These are phyloP conservation scores for Loris lydekkerianus DNA, from an alignment of 2,797 vertebrate species.

Conservation along the genomic window DNA sequence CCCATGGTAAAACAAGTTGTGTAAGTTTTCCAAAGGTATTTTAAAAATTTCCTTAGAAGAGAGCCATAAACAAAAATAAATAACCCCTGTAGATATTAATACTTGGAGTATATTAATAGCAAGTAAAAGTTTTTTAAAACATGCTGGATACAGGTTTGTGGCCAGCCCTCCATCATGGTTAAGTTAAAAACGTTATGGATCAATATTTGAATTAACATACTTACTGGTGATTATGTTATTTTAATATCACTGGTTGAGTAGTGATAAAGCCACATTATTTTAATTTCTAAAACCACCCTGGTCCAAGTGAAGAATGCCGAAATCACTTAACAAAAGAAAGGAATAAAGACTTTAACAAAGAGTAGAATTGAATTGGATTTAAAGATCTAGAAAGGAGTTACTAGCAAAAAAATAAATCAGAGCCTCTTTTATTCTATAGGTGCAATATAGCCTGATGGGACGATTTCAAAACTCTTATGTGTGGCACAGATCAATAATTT, in stretches of 20 bases:
- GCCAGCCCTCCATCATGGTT: neutral
- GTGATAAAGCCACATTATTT: slow-evolving; percentile 64
- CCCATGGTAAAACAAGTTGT: neutral
- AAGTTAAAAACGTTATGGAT: slow-evolving; percentile 31
- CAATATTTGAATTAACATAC: slow-evolving; percentile 24
- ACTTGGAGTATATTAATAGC: neutral
- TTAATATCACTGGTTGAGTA: slow-evolving; percentile 36
- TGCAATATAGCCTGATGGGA: slow-evolving; percentile 39
- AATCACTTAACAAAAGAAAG: slow-evolving; percentile 56
- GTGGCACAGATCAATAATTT: slow-evolving; percentile 70
- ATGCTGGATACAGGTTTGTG: neutral
- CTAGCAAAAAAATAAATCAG: neutral
- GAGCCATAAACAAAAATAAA: neutral
- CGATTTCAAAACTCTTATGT: slow-evolving; percentile 62
- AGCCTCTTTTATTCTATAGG: slow-evolving; percentile 45
- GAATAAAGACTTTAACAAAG: slow-evolving; percentile 44
- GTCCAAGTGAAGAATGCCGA: slow-evolving; percentile 26
- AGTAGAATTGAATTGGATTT: slow-evolving; percentile 50
- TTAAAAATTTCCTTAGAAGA: slow-evolving; percentile 2
- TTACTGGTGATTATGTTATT: slow-evolving; percentile 57
- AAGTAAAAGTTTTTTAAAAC: neutral
- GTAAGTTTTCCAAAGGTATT: slow-evolving; percentile 8
- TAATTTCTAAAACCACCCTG: slow-evolving; percentile 33
- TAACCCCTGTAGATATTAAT: neutral
- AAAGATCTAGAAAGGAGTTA: slow-evolving; percentile 43